Evolutionary conservation across 1,140 invertebrate genomes (phyloP), one percentile per base, ranked within the genome.

Genomic region (Saccostrea glomerata): DNA sequence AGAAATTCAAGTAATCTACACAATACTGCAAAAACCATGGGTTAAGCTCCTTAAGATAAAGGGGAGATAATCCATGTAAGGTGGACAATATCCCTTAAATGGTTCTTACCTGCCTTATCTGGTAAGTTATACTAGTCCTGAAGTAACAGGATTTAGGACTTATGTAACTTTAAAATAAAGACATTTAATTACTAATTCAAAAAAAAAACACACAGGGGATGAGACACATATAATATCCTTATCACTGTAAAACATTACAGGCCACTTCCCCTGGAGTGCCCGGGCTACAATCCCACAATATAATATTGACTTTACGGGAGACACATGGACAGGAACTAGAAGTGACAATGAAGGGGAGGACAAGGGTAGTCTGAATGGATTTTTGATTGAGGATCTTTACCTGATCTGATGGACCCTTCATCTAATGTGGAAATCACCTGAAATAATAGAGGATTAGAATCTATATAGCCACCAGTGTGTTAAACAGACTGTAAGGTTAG

Each of bases 361-460:
- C 3, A 9, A 25, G 23, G 11, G 70, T 5, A 77, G 70, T 40
- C 25, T 77, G 30, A 77, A 77, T 77, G 70, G 70, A 30, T 77
- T 30, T 77, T 25, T 77, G 70, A 77, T 36, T 77, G 70, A 77
- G 30, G 25, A 25, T 77, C 30, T 77, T 66, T 77, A 77, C 70
- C 70, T 77, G 70, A 36, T 77, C 25, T 77, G 25, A 36, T 77
- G 25, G 11, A 9, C 17, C 0, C 25, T 77, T 25, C 70, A 36
- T 77, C 70, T 36, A 77, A 77, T 30, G 70, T 77, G 70, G 70
- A 30, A 15, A 77, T 77, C 30, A 77, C 70, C 70, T 77, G 70
- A 36, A 77, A 77, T 36, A 36, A 36, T 23, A 73, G 23, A 77
- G 11, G 25, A 30, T 30, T 36, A 30, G 25, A 36, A 6, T 77